These are phyloP conservation scores for Apotomis turbidana DNA, from an alignment of 2,888 invertebrate genomes.

Conservation along the genomic window DNA sequence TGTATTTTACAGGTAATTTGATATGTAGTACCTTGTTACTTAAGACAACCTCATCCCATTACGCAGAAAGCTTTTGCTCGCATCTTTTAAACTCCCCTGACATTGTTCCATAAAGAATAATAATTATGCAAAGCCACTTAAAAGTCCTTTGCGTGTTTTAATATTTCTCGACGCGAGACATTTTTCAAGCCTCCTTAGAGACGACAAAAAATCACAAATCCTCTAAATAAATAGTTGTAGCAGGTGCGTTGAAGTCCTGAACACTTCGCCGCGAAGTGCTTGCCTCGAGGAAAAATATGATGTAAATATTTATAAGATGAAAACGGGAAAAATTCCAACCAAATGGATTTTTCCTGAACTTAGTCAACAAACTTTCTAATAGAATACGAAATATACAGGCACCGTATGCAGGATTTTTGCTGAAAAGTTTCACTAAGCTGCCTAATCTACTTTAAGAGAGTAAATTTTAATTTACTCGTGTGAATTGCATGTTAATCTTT, in stretches of 20 bases:
- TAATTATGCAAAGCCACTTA: conserved; percentile 38
- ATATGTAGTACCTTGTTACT: not conserved
- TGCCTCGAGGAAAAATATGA: conserved; percentile 36
- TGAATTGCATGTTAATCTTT: not conserved
- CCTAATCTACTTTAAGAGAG: conserved; percentile 24
- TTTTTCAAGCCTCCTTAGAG: conserved; percentile 25
- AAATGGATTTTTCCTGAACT: conserved; percentile 40
- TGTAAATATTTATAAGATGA: conserved; percentile 42
- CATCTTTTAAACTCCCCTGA: not conserved
- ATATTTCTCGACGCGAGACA: conserved; percentile 28
- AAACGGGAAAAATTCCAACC: conserved; percentile 40
- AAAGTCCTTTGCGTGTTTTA: conserved; percentile 27
- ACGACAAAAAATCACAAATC: conserved; percentile 34
- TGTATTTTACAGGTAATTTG: not conserved
- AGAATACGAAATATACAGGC: conserved; percentile 38
- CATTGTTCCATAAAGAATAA: conserved; percentile 30
- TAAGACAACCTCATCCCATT: not conserved
- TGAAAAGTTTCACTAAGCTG: conserved; percentile 30
- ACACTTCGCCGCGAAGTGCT: conserved; percentile 35
- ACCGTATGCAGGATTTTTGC: conserved; percentile 31
- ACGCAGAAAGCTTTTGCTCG: not conserved
- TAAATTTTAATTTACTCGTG: conserved; percentile 5
- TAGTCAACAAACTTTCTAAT: conserved; percentile 40
- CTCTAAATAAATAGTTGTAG: conserved; percentile 36
- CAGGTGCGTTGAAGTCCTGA: conserved; percentile 39